phyloP scores from a whole-genome alignment of 2,797 vertebrate species.

The Gouania willdenowi region DNA sequence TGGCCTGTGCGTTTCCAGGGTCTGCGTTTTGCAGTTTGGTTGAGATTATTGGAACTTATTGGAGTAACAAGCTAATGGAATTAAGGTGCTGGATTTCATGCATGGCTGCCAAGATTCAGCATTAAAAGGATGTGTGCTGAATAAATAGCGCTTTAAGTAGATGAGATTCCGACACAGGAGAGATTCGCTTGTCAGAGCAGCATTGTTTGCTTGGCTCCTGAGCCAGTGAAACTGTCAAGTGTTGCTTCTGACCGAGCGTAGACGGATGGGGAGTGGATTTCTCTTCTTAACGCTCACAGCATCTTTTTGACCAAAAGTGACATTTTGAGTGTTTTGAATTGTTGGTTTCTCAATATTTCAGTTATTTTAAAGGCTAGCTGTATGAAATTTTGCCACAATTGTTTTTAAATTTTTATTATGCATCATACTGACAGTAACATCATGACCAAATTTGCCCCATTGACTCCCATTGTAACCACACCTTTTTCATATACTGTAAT shows the following conservation, averaged over 20 bases:
- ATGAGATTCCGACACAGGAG: slow-evolving; percentile 65
- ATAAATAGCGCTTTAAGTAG: slow-evolving; percentile 74
- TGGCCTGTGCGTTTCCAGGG: slow-evolving; percentile 37
- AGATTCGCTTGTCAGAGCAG: slow-evolving; percentile 62
- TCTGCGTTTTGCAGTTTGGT: slow-evolving; percentile 58
- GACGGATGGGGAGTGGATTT: slow-evolving; percentile 40
- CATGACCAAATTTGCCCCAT: no score
- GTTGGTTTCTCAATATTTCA: no score
- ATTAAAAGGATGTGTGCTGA: slow-evolving; percentile 74
- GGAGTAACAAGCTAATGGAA: slow-evolving; percentile 77
- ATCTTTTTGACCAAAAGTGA: no score
- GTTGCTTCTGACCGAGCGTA: slow-evolving; percentile 45
- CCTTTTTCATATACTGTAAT: no score
- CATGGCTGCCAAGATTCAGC: slow-evolving; percentile 66
- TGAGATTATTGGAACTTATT: slow-evolving; percentile 75
- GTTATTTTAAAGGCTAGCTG: no score
- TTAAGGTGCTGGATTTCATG: slow-evolving; percentile 76
- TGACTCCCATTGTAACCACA: no score
- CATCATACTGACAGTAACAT: no score
- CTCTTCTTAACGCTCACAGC: slow-evolving; percentile 13
- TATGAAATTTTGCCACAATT: no score
- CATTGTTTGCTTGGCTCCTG: slow-evolving; percentile 58
- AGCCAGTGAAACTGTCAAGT: slow-evolving; percentile 59
- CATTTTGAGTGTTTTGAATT: no score
- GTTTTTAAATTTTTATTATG: no score